A percentile compares a stretch with the other conserved stretches of the same genome.
phyloP scores from a whole-genome alignment of 2,113 vertebrate species.

The Motacilla tschutschensis region DNA sequence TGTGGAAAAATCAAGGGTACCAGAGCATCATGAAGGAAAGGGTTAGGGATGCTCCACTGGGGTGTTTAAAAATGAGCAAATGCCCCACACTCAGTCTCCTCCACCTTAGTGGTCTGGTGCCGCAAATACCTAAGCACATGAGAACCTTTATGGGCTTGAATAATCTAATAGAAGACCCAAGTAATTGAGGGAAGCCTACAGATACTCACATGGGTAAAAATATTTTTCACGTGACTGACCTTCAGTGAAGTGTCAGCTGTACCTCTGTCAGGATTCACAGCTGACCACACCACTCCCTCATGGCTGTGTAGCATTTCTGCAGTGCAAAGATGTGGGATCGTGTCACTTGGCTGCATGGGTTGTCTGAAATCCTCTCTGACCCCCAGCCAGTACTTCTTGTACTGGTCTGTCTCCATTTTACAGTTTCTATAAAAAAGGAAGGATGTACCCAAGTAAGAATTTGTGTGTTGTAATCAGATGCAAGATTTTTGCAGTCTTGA shows the following conservation, averaged over 20 bases:
- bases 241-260: rapidly evolving
- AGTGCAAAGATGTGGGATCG: rapidly evolving
- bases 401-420: not conserved
- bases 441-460: not conserved
- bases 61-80: not conserved
- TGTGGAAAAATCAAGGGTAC: not conserved
- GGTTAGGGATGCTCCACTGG: not conserved
- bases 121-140: rapidly evolving
- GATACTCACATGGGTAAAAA: not conserved
- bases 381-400: not conserved
- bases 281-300: not conserved
- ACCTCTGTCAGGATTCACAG: rapidly evolving
- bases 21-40: not conserved
- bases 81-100: not conserved
- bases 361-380: not conserved
- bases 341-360: rapidly evolving
- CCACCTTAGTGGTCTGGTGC: not conserved
- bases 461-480: not conserved
- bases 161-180: not conserved
- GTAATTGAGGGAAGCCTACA: not conserved
- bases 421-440: not conserved
- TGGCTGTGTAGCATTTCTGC: rapidly evolving
- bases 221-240: rapidly evolving
- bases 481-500: not conserved
- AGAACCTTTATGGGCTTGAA: not conserved